Evolutionary conservation across 2,888 invertebrate species (phyloP).

Genomic region (Biston betularia): DNA sequence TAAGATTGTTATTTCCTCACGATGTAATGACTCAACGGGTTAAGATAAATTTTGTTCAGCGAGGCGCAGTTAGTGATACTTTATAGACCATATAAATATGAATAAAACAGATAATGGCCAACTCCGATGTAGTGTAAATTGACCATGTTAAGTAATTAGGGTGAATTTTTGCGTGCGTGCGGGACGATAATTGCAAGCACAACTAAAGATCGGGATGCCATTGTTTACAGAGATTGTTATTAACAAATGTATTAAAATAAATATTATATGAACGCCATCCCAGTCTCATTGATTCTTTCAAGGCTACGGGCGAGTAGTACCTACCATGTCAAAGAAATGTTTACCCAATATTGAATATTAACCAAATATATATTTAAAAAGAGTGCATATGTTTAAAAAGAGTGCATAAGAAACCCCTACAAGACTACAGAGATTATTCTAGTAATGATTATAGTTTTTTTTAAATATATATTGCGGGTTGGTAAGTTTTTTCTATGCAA

Average conservation of each 20-base stretch:
- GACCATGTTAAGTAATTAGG: not conserved
- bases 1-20: no score
- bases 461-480: not conserved
- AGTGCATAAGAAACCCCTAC: not conserved
- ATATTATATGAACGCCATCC: not conserved
- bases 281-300: not conserved
- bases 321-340: slow-evolving; percentile 3
- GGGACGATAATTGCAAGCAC: not conserved
- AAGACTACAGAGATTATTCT: not conserved
- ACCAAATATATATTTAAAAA: not conserved
- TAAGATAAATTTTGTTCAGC: no score
- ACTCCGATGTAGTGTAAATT: not conserved
- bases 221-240: not conserved
- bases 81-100: not conserved
- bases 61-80: not conserved
- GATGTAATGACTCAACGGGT: no score
- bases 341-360: not conserved
- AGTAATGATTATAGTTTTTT: not conserved
- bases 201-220: not conserved
- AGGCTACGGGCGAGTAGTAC: slow-evolving; percentile 6
- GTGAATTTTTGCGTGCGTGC: not conserved
- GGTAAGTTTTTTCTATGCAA: no score
- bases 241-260: not conserved
- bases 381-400: not conserved
- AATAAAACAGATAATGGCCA: no score